Percentiles rank a stretch among this genome's conserved stretches.
phyloP scores from a whole-genome alignment of 2,113 vertebrate species.

The Lagopus leucura region DNA sequence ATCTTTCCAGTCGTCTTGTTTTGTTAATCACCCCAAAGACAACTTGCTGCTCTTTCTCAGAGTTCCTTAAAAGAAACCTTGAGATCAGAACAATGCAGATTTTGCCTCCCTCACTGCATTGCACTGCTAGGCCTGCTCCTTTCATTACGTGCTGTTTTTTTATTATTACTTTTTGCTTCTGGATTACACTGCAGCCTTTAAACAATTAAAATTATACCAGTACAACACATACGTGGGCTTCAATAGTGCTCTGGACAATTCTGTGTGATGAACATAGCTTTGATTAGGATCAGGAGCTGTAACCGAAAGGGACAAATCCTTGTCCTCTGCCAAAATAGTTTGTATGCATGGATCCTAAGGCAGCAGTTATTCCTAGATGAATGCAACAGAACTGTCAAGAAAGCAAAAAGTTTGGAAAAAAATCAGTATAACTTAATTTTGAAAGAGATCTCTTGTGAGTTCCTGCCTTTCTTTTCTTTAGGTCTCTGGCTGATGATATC shows the following conservation, averaged over 20 bases:
- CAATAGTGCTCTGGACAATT: background rate
- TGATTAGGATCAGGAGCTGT: background rate
- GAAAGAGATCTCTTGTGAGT: background rate
- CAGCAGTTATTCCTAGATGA: background rate
- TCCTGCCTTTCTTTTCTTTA: background rate
- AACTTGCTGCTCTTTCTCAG: background rate
- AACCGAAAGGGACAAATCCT: background rate
- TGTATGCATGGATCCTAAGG: background rate
- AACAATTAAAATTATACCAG: background rate
- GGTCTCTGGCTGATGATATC: background rate
- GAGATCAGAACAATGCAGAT: background rate
- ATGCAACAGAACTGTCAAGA: background rate
- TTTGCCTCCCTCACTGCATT: background rate
- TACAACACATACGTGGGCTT: background rate
- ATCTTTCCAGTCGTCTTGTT: background rate
- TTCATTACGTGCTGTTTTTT: background rate
- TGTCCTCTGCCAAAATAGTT: background rate
- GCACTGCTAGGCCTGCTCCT: background rate
- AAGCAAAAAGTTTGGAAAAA: background rate
- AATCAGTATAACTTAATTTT: background rate
- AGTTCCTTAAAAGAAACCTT: background rate
- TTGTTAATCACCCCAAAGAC: background rate
- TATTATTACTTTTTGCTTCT: background rate
- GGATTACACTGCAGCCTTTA: background rate
- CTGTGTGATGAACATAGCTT: background rate